A percentile compares a stretch with the other conserved stretches of the same genome.
phyloP scores from a whole-genome alignment of 2,113 vertebrate species.

The Gnathonemus echidnorhynchus region DNA sequence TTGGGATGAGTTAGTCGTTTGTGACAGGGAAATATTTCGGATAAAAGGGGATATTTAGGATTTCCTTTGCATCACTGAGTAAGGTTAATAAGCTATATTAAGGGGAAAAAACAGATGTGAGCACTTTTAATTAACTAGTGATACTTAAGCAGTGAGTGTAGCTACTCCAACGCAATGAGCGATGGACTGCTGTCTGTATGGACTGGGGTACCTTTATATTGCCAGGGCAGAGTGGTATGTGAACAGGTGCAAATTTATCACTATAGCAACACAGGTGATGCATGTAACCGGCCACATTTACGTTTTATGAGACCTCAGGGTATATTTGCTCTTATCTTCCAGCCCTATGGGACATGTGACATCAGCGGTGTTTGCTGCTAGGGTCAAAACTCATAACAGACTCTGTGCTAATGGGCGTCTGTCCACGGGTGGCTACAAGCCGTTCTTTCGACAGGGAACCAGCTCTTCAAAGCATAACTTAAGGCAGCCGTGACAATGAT shows the following conservation, averaged over 20 bases:
- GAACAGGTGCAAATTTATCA: background rate
- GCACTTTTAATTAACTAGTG: slow-evolving; percentile 61
- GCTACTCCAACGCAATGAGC: slow-evolving; percentile 46
- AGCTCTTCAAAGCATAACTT: slow-evolving; percentile 27
- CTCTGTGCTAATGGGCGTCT: background rate
- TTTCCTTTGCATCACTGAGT: slow-evolving; percentile 52
- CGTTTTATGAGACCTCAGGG: background rate
- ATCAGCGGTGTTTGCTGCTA: background rate
- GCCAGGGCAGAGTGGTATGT: background rate
- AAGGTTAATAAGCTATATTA: slow-evolving; percentile 62
- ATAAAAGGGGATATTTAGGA: slow-evolving; percentile 42
- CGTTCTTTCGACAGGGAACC: background rate
- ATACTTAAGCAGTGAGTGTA: slow-evolving; percentile 55
- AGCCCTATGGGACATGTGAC: background rate
- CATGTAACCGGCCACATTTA: background rate
- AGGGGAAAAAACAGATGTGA: slow-evolving; percentile 48
- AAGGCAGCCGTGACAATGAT: slow-evolving; percentile 52
- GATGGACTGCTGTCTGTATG: slow-evolving; percentile 7
- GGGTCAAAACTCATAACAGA: background rate
- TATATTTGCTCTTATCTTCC: background rate
- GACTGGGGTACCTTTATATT: slow-evolving; percentile 17
- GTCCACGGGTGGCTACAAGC: background rate
- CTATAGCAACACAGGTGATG: background rate
- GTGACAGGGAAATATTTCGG: background rate
- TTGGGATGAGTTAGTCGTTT: slow-evolving; percentile 44